A percentile compares a stretch with the other conserved stretches of the same genome.
Conservation (phyloP, 2,888 invertebrate genomes). For the Cancer borealis region DNA sequence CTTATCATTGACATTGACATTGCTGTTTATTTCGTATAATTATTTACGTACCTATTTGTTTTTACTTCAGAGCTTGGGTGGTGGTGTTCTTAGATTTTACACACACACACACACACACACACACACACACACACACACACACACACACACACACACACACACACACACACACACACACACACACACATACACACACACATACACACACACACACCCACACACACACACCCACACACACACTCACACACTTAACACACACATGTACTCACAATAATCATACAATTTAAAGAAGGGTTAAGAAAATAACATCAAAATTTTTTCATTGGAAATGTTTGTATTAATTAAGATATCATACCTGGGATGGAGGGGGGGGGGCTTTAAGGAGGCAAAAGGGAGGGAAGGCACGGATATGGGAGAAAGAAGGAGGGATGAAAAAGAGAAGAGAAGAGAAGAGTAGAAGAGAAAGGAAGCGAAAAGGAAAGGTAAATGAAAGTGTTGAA, state of each 20-base stretch:
- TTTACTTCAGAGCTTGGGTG: background rate
- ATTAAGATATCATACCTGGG: background rate
- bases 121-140: too few species aligned
- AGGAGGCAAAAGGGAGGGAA: background rate
- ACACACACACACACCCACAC: slow-evolving; percentile 20
- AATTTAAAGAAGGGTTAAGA: background rate
- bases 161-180: slow-evolving; percentile 8
- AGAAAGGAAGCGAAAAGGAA: background rate
- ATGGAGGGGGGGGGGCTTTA: background rate
- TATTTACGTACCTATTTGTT: background rate
- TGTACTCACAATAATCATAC: background rate
- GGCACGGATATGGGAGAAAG: background rate
- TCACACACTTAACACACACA: background rate
- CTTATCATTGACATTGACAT: background rate
- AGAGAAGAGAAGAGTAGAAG: background rate
- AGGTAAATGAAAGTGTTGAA: too few species aligned
- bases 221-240: slow-evolving; percentile 20
- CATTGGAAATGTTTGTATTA: background rate
- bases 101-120: too few species aligned
- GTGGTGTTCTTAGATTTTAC: too few species aligned
- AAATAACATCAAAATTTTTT: background rate
- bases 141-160: background rate
- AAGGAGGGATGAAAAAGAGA: background rate
- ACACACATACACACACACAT: background rate
- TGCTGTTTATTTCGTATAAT: background rate